A percentile compares a stretch with the other conserved stretches of the same genome.
These are phyloP conservation scores for Neosalanx taihuensis DNA, from an alignment of 2,797 vertebrate genomes.

Conservation along the genomic window DNA sequence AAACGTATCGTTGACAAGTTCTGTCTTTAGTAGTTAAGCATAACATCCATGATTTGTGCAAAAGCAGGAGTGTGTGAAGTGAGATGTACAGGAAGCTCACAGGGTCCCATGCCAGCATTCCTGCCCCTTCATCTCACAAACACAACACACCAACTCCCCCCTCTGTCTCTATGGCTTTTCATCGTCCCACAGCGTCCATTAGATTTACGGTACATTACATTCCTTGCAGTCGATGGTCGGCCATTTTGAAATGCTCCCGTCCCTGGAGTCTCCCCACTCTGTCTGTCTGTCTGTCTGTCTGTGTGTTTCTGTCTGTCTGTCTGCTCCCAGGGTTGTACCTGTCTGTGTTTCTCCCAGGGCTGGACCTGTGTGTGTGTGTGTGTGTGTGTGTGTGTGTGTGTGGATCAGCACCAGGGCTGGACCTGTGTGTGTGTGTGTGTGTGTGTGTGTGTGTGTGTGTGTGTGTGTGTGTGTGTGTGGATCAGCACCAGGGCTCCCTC, in stretches of 20 bases:
- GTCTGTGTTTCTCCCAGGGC: background rate
- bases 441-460: too few relatives aligned
- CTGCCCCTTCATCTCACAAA: background rate
- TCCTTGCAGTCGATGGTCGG: background rate
- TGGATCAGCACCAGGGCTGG: too few relatives aligned
- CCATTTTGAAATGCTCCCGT: background rate
- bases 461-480: background rate
- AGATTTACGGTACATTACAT: too few relatives aligned
- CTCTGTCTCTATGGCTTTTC: constrained; percentile 36
- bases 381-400: too few relatives aligned
- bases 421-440: background rate
- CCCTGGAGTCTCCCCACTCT: background rate
- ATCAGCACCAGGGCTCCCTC: constrained; percentile 95
- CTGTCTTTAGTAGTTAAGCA: constrained; percentile 22
- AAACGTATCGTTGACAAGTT: background rate
- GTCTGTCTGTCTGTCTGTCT: background rate
- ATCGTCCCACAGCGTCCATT: background rate
- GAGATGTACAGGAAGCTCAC: constrained; percentile 11
- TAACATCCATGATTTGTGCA: constrained; percentile 32
- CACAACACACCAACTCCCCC: background rate
- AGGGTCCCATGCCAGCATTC: background rate
- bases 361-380: too few relatives aligned
- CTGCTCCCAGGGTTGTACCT: background rate
- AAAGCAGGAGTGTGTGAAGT: constrained; percentile 44
- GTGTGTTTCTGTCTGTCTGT: background rate